Base-by-base conservation (phyloP, 2,888 invertebrate genomes). In the Caenorhabditis afra region DNA sequence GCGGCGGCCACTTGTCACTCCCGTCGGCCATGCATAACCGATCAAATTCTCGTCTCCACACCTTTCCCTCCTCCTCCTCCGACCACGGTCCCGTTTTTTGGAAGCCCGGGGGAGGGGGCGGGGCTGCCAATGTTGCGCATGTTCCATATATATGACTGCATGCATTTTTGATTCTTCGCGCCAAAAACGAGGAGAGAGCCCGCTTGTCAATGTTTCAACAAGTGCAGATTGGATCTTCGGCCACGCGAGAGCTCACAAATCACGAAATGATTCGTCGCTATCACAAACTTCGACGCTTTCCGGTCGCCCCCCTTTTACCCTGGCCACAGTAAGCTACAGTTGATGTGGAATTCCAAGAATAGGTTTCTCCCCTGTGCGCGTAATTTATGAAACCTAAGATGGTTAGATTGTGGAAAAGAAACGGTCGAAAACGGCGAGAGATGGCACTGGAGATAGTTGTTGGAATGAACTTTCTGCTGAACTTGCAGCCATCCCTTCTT, bases 131-230 rank as follows among this genome's bases (percentile, higher is more conserved):
- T 29, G 29, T 49, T 41, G 49, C 58, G 23, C 57, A 68, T 61
- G 70, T 71, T 71, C 62, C 70, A 62, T 71, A 71, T 71, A 71
- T 71, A 71, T 71, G 70, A 71, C 70, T 62, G 70, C 70, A 71
- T 71, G 70, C 70, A 71, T 71, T 71, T 71, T 62, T 62, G 70
- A 71, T 70, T 7, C 20, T 3, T 16, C 5, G 35, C 18, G 52
- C 50, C 50, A 7, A 3, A 29, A 29, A 29, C 29, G 29, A 29
- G 29, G 7, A 29, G 29, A 29, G 29, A 3, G n/a, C 29, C 29
- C 11, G 3, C 41, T 41, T 41, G 41, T 41, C 41, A 20, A 45
- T 45, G 45, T 45, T 29, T 23, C 58, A 45, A 29, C 44, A 68
- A 68, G 68, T 68, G 68, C 68, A 68, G 59, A 59, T 61, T 59